Conservation (phyloP, 1,140 invertebrate species). For the Stenopsyche tienmushanensis region DNA sequence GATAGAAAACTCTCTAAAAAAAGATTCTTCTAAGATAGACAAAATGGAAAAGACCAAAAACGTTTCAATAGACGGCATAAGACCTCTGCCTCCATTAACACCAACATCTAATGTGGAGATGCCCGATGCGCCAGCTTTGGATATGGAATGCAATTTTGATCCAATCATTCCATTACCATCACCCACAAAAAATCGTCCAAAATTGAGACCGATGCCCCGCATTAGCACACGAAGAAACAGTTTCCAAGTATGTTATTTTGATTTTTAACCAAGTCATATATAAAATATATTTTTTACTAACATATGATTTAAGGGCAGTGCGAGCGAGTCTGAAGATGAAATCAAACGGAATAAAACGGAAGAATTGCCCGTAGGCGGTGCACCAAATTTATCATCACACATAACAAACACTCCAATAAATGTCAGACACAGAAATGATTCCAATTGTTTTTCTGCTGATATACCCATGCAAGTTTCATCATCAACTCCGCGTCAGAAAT, state of each 20-base stretch:
- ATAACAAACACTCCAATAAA: too few relatives aligned
- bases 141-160: conserved; percentile 46
- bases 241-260: conserved; percentile 47
- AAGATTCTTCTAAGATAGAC: not conserved
- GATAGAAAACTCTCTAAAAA: not conserved
- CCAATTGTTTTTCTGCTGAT: too few relatives aligned
- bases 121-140: not conserved
- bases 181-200: conserved; percentile 51
- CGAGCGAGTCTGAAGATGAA: conserved; percentile 55
- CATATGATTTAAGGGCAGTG: conserved; percentile 48
- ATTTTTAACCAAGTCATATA: too few relatives aligned
- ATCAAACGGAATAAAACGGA: conserved; percentile 14
- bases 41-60: not conserved
- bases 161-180: conserved; percentile 54
- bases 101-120: not conserved
- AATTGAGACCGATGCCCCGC: conserved; percentile 52
- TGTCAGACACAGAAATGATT: too few relatives aligned
- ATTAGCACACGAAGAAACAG: conserved; percentile 51
- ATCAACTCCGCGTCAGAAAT: too few relatives aligned
- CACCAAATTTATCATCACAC: too few relatives aligned
- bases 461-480: too few relatives aligned
- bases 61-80: conserved; percentile 1
- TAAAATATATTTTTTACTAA: not conserved
- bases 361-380: not conserved
- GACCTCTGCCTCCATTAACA: not conserved